phyloP scores from a whole-genome alignment of 2,888 invertebrate genomes.

The Xestia ashworthii region DNA sequence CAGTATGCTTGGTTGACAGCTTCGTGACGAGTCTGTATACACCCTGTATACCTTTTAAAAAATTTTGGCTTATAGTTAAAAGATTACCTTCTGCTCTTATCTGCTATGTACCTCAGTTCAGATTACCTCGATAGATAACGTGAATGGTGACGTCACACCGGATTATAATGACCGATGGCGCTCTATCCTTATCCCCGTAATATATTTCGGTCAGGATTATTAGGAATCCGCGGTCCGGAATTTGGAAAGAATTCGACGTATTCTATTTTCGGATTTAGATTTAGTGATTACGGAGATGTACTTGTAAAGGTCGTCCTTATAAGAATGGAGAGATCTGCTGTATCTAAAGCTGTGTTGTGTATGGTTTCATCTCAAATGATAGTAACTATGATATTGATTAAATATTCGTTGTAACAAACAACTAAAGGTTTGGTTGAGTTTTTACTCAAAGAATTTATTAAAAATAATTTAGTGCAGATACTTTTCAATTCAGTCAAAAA shows the following conservation, averaged over 20 bases:
- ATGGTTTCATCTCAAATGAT: too few species aligned
- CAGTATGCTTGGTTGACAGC: too few species aligned
- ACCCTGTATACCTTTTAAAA: too few species aligned
- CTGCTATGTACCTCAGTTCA: constrained; percentile 21
- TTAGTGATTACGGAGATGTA: constrained; percentile 25
- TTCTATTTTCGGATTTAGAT: constrained; percentile 43
- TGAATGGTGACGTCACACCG: constrained; percentile 57
- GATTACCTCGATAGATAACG: constrained; percentile 60
- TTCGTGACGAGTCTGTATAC: too few species aligned
- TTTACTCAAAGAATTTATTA: background rate
- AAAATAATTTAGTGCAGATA: too few species aligned
- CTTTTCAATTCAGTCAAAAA: background rate
- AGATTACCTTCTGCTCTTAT: constrained; percentile 10
- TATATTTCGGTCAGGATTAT: constrained; percentile 63
- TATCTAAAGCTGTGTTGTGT: background rate
- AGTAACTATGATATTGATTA: too few species aligned
- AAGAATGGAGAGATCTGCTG: background rate
- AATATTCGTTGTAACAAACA: background rate
- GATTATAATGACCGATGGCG: constrained; percentile 68
- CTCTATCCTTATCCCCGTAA: constrained; percentile 58
- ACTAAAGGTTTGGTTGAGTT: background rate
- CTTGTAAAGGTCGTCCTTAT: background rate
- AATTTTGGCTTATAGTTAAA: too few species aligned
- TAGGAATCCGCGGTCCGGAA: constrained; percentile 39
- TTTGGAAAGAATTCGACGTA: constrained; percentile 45